phyloP scores from a whole-genome alignment of 2,113 vertebrate genomes.

The Leptobrachium leishanense region DNA sequence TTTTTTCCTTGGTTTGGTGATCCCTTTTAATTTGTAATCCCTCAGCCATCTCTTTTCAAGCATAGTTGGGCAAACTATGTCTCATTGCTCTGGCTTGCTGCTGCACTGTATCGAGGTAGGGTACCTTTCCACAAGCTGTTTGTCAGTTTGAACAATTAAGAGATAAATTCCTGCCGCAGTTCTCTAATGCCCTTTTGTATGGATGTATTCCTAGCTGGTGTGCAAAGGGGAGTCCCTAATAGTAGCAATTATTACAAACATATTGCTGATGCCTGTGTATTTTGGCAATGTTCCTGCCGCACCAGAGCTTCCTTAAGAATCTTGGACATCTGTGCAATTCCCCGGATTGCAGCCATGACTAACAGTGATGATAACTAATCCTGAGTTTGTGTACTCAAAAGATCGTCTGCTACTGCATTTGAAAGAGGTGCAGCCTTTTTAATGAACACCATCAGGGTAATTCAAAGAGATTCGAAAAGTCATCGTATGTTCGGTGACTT shows the following conservation, averaged over 20 bases:
- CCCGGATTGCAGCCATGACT: neutral
- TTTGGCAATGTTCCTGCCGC: constrained; percentile 17
- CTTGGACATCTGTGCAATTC: constrained; percentile 26
- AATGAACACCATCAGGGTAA: neutral
- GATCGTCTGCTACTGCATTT: neutral
- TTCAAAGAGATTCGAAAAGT: too few relatives aligned
- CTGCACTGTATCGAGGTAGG: neutral
- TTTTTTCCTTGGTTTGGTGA: constrained; percentile 11
- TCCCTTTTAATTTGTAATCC: constrained; percentile 30
- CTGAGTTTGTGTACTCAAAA: neutral
- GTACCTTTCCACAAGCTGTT: constrained; percentile 8
- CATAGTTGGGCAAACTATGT: neutral
- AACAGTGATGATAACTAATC: constrained; percentile 26
- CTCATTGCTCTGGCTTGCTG: neutral
- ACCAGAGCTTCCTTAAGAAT: constrained; percentile 6
- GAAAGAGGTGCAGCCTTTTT: neutral
- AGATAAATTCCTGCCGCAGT: neutral
- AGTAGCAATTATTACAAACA: constrained; percentile 21
- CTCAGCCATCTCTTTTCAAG: constrained; percentile 5
- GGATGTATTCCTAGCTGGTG: constrained; percentile 4
- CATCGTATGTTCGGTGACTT: too few relatives aligned
- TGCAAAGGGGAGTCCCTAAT: constrained; percentile 12
- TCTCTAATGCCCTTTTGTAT: constrained; percentile 2
- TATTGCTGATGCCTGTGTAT: constrained; percentile 24
- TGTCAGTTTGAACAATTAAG: constrained; percentile 28